A percentile compares a stretch with the other conserved stretches of the same genome.
phyloP scores from a whole-genome alignment of 2,113 vertebrate genomes.

The Hyperoodon ampullatus region DNA sequence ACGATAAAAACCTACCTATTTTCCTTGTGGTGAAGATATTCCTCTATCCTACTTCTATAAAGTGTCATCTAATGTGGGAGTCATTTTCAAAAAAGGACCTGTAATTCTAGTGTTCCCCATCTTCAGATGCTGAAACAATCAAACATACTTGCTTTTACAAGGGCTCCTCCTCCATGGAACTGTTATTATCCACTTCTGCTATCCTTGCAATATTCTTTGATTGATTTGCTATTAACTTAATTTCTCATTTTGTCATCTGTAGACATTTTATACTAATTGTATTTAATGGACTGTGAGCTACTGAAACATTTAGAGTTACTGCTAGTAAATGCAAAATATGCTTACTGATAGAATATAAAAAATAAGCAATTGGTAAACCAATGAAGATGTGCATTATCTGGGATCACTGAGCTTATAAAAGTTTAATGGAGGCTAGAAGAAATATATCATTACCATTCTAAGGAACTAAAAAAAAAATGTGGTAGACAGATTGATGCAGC shows the following conservation, averaged over 20 bases:
- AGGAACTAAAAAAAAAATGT: not conserved
- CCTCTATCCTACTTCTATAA: not conserved
- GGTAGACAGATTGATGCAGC: slow-evolving; percentile 13
- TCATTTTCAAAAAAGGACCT: not conserved
- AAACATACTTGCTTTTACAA: not conserved
- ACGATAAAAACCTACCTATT: not conserved
- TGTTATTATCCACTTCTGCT: slow-evolving; percentile 62
- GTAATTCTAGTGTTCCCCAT: not conserved
- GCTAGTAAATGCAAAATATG: slow-evolving; percentile 76
- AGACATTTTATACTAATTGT: slow-evolving; percentile 81
- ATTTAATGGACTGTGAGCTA: slow-evolving; percentile 81
- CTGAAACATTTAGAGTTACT: slow-evolving; percentile 81
- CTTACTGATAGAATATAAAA: slow-evolving; percentile 77
- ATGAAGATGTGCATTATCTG: slow-evolving; percentile 68
- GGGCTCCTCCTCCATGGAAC: not conserved
- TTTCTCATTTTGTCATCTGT: slow-evolving; percentile 78
- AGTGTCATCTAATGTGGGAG: not conserved
- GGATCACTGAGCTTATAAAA: slow-evolving; percentile 73
- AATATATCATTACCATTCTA: slow-evolving; percentile 58
- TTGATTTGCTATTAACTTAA: slow-evolving; percentile 81
- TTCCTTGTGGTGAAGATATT: not conserved
- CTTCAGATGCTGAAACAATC: not conserved
- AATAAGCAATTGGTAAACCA: slow-evolving; percentile 74
- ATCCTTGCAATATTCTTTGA: slow-evolving; percentile 75
- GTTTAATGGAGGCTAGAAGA: slow-evolving; percentile 73